phyloP scores from a whole-genome alignment of 35 echinoderm and acorn worm species.

The Chiridota heheva region DNA sequence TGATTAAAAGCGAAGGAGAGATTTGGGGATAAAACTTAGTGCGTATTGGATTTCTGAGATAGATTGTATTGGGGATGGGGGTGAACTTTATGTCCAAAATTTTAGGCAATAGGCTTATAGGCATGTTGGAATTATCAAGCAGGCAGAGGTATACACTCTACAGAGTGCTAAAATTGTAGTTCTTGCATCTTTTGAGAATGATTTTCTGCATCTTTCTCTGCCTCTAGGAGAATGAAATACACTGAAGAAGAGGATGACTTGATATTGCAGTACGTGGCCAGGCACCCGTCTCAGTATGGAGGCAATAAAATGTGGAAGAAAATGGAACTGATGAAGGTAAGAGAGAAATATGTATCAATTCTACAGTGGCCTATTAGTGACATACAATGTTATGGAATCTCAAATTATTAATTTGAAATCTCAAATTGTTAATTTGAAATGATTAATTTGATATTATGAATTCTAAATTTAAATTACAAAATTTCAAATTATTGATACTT shows the following conservation, averaged over 20 bases:
- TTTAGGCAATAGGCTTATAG: too few species aligned
- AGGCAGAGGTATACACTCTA: too few species aligned
- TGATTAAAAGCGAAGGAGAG: too few species aligned
- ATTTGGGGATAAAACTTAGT: too few species aligned
- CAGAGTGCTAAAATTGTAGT: too few species aligned
- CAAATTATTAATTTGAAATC: too few species aligned
- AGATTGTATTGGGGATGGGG: too few species aligned
- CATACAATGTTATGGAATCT: not conserved
- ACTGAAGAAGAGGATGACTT: constrained; percentile 63
- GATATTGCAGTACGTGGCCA: constrained; percentile 74
- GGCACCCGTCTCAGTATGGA: constrained; percentile 28
- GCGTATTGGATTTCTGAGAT: too few species aligned
- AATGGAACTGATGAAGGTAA: constrained; percentile 81
- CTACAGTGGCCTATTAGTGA: not conserved
- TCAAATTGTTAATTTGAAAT: not conserved
- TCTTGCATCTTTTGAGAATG: too few species aligned
- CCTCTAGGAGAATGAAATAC: constrained; percentile 62
- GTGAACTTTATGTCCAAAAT: too few species aligned
- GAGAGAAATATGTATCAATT: not conserved
- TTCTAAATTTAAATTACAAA: not conserved
- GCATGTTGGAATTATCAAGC: too few species aligned
- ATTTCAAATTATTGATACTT: too few species aligned
- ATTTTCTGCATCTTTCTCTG: not conserved
- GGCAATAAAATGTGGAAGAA: constrained; percentile 87
- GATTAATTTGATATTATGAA: not conserved